Percentiles rank a stretch among this genome's conserved stretches.
These are phyloP conservation scores for Pelochelys cantorii DNA, from an alignment of 2,797 vertebrate species.

Conservation along the genomic window DNA sequence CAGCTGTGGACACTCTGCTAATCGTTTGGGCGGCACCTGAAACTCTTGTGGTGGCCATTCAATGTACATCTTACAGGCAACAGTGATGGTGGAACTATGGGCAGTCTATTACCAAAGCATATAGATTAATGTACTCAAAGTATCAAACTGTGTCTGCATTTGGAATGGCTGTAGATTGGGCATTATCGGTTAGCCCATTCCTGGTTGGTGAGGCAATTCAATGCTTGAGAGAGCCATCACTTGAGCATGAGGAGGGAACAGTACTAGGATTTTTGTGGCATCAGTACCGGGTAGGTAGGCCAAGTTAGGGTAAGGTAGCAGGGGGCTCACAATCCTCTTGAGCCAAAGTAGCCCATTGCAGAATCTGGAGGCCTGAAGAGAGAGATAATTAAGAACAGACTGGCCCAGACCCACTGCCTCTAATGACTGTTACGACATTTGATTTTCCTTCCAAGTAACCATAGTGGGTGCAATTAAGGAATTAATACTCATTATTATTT, in stretches of 20 bases:
- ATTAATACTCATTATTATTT: neutral
- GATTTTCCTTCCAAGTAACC: conserved; percentile 23
- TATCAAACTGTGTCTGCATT: neutral
- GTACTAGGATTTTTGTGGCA: neutral
- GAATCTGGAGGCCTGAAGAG: neutral
- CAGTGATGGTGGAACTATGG: neutral
- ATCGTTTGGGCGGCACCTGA: no score
- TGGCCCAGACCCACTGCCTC: neutral
- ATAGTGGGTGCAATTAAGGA: neutral
- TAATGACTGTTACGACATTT: neutral
- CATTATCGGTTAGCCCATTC: rapidly evolving
- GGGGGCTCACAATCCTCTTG: neutral
- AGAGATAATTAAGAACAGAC: neutral
- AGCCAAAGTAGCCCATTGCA: rapidly evolving
- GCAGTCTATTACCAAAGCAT: neutral
- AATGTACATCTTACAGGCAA: no score
- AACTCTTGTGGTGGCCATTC: no score
- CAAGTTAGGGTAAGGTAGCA: rapidly evolving
- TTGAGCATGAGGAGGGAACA: neutral
- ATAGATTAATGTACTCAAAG: neutral
- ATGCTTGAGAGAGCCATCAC: rapidly evolving
- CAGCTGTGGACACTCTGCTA: no score
- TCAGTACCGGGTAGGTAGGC: rapidly evolving
- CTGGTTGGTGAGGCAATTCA: rapidly evolving
- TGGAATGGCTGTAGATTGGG: neutral